Base-by-base conservation (phyloP, 2,113 vertebrate species). In the Syngnathus typhle region DNA sequence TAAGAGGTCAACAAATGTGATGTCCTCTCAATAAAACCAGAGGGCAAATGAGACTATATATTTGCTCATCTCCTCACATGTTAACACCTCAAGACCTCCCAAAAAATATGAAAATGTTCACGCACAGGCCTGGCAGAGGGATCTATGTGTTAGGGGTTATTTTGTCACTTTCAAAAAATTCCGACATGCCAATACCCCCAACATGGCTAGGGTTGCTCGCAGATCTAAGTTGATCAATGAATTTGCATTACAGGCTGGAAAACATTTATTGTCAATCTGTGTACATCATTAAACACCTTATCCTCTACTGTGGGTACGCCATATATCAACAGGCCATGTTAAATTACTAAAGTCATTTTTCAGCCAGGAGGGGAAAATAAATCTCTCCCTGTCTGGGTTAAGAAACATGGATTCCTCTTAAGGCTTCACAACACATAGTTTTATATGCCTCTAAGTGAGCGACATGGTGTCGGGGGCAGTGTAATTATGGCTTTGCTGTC, bases 11-110 rank as follows among this genome's bases (percentile, higher is more conserved):
- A 39, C 27, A 39, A 71, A 60, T 21, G 15, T 11, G 59, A 44
- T 67, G 21, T 60, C 46, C 54, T 70, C 38, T 63, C 9, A 68
- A 27, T 67, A 23, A 64, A 62, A 66, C 46, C 37, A 72, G 47
- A 54, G 69, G 63, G 55, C 56, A 71, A 63, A 72, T 72, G 13
- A 65, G 60, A 69, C 23, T 44, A 21, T 23, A 41, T 60, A 44
- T 75, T 47, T 59, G 44, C 27, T 39, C 21, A 21, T 56, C 27
- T 51, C 47, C 47, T n/a, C 27, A 32, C 27, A 32, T 32, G 27
- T 32, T 32, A 32, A 32, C 27, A 3, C 3, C 27, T 32, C 27
- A 32, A 32, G 27, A 32, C 27, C 27, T 27, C 1, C 27, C 1
- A 27, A 27, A 27, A 27, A 32, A 32, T 3, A 0, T 32, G 27